Percentiles rank a stretch among this genome's conserved stretches.
These are phyloP conservation scores for Ophiodon elongatus DNA, from an alignment of 2,113 vertebrate species.

Conservation along the genomic window DNA sequence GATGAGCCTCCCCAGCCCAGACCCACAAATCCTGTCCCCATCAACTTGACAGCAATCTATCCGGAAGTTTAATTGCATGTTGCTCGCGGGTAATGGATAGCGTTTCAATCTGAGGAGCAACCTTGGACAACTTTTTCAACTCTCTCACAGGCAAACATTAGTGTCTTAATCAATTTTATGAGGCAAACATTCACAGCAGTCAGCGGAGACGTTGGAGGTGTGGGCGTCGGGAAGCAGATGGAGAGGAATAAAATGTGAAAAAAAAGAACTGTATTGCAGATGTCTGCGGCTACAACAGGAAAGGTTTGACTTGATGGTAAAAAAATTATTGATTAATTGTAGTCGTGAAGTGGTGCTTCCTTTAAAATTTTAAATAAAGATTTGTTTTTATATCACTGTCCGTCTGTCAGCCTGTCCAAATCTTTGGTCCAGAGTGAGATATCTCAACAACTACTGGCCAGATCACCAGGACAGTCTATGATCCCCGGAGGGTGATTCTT, in stretches of 20 bases:
- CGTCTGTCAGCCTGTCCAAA: background rate
- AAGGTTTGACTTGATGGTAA: conserved; percentile 4
- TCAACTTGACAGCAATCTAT: conserved; percentile 36
- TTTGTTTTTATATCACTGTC: background rate
- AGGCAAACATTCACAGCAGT: conserved; percentile 21
- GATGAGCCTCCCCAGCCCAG: background rate
- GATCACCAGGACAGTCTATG: background rate
- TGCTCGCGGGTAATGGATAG: conserved; percentile 33
- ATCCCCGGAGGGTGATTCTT: background rate
- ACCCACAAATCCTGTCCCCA: conserved; percentile 15
- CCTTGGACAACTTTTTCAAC: conserved; percentile 40
- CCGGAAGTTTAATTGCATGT: conserved; percentile 48
- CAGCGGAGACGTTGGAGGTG: conserved; percentile 1
- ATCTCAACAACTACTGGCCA: background rate
- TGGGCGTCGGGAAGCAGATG: conserved; percentile 2
- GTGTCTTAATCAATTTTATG: conserved; percentile 48
- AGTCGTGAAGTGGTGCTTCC: background rate
- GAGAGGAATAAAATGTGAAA: conserved; percentile 17
- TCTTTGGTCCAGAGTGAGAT: background rate
- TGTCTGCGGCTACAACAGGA: conserved; percentile 33
- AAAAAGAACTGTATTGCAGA: conserved; percentile 13
- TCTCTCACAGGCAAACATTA: conserved; percentile 37
- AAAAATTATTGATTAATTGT: conserved; percentile 1
- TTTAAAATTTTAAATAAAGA: background rate
- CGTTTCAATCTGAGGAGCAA: conserved; percentile 28